These are phyloP conservation scores for Phenacoccus solenopsis DNA, from an alignment of 1,140 invertebrate species.

Conservation along the genomic window DNA sequence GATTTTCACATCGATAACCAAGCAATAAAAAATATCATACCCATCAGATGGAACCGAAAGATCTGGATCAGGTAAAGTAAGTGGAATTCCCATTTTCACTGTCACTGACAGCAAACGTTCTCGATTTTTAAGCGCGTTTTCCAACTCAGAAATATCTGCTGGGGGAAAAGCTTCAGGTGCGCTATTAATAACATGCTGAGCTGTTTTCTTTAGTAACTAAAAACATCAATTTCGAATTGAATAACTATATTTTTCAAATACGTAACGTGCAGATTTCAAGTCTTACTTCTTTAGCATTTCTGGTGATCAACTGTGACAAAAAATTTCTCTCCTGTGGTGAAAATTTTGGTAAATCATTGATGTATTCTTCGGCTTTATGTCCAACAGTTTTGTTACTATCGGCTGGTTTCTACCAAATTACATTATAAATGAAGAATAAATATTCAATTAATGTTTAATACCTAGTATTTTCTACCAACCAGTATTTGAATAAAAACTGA, in stretches of 20 bases:
- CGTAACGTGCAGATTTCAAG: neutral
- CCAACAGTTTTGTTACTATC: slow-evolving; percentile 6
- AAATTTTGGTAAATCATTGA: slow-evolving; percentile 20
- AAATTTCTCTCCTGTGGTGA: slow-evolving; percentile 20
- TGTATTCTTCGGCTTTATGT: slow-evolving; percentile 13
- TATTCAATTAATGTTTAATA: slow-evolving; percentile 27
- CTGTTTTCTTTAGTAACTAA: slow-evolving; percentile 20
- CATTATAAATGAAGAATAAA: neutral
- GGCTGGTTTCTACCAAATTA: neutral
- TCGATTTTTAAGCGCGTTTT: slow-evolving; percentile 20
- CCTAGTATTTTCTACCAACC: slow-evolving; percentile 31
- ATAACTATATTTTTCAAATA: no score
- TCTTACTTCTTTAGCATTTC: slow-evolving; percentile 21
- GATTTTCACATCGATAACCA: neutral
- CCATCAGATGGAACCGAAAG: neutral
- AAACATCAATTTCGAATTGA: neutral
- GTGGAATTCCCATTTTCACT: slow-evolving; percentile 20
- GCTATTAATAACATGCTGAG: slow-evolving; percentile 21
- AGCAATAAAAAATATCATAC: neutral
- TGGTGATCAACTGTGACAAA: slow-evolving; percentile 21
- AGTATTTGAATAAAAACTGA: slow-evolving; percentile 50
- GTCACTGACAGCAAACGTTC: slow-evolving; percentile 14
- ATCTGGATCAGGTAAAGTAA: slow-evolving; percentile 21
- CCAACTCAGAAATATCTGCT: slow-evolving; percentile 20
- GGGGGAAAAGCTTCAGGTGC: slow-evolving; percentile 19